A percentile compares a stretch with the other conserved stretches of the same genome.
Conservation (phyloP, 2,113 vertebrate genomes). For the Haemorhous mexicanus region DNA sequence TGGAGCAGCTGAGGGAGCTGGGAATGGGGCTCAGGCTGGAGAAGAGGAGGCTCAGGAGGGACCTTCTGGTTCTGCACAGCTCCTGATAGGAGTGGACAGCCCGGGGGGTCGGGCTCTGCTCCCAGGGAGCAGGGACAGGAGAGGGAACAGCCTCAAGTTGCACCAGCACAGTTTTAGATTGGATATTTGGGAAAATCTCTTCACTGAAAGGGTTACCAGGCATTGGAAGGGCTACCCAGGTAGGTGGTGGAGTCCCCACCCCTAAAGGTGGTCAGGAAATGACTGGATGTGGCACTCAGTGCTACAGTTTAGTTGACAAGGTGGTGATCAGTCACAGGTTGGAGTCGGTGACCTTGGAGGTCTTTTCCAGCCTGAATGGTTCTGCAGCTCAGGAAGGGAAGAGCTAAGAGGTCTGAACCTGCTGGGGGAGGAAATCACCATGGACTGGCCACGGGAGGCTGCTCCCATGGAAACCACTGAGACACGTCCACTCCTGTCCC, state of each 20-base stretch:
- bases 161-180: background rate
- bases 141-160: rapidly evolving
- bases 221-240: background rate
- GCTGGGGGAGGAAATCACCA: background rate
- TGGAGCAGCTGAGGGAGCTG: background rate
- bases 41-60: background rate
- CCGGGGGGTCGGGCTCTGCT: rapidly evolving
- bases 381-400: background rate
- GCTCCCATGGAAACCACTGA: background rate
- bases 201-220: background rate
- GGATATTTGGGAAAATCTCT: background rate
- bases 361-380: background rate
- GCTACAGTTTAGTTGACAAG: background rate
- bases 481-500: background rate
- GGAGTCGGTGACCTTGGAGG: background rate
- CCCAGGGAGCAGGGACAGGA: background rate
- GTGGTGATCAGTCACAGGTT: background rate
- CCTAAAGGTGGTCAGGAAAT: background rate
- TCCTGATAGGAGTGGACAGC: background rate
- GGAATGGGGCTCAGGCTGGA: background rate
- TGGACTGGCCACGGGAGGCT: background rate
- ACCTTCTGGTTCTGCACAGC: background rate
- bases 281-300: background rate
- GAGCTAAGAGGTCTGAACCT: background rate
- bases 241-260: background rate